Conservation (phyloP, 2,797 vertebrate genomes). For the Petrocephalus schoutedeni region DNA sequence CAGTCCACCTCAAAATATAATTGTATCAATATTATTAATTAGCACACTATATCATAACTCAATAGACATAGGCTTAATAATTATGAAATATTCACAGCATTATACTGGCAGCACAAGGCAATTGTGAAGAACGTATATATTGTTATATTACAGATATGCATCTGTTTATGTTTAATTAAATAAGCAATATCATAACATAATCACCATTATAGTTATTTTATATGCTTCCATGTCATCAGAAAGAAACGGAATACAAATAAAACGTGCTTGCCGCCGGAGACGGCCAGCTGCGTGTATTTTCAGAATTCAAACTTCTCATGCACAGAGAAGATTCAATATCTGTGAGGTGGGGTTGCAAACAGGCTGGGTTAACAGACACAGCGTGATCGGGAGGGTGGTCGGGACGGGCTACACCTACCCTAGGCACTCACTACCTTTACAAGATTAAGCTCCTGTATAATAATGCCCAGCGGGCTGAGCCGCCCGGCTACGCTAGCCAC, state of each 20-base stretch:
- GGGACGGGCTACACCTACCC: not conserved
- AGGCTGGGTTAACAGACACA: slow-evolving; percentile 38
- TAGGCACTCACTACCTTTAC: not conserved
- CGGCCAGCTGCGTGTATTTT: slow-evolving; percentile 41
- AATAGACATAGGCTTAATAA: slow-evolving; percentile 30
- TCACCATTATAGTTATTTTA: slow-evolving; percentile 42
- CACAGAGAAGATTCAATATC: slow-evolving; percentile 57
- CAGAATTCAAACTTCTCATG: slow-evolving; percentile 54
- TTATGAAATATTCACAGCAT: slow-evolving; percentile 28
- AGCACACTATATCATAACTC: slow-evolving; percentile 44
- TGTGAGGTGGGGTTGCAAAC: slow-evolving; percentile 55
- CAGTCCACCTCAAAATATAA: slow-evolving; percentile 52
- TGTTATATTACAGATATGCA: slow-evolving; percentile 41
- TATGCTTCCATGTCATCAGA: slow-evolving; percentile 41
- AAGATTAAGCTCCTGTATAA: not conserved
- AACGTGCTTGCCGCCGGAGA: slow-evolving; percentile 34
- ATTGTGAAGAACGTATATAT: slow-evolving; percentile 38
- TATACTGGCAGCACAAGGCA: slow-evolving; percentile 22
- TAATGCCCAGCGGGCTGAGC: not conserved
- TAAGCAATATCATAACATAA: slow-evolving; percentile 43
- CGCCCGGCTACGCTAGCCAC: not conserved
- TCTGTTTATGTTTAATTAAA: slow-evolving; percentile 47
- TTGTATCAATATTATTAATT: slow-evolving; percentile 47
- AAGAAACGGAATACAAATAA: slow-evolving; percentile 51
- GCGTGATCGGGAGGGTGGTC: too few species aligned